Percentiles rank a stretch among this genome's conserved stretches.
Evolutionary conservation across 2,797 vertebrate genomes (phyloP).

Genomic region (Alexandromys oeconomus): DNA sequence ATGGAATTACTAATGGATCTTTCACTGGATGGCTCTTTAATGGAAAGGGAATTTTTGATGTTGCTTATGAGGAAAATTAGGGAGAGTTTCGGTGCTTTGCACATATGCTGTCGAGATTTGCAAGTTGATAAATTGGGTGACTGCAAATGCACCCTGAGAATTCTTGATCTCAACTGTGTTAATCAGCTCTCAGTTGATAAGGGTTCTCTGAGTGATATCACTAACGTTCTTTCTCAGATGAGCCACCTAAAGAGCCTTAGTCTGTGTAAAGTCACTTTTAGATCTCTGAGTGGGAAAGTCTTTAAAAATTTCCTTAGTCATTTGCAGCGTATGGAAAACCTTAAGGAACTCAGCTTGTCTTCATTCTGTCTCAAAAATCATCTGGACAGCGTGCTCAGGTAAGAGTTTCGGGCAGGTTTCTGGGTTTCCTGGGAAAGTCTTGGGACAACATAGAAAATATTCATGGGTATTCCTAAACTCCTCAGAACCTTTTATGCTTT

Average conservation of each 20-base stretch:
- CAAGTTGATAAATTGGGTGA: not conserved
- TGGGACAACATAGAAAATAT: not conserved
- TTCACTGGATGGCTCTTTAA: not conserved
- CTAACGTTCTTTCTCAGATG: not conserved
- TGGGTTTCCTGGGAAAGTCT: not conserved
- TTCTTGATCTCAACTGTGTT: constrained; percentile 47
- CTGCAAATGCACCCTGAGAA: not conserved
- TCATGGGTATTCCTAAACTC: not conserved
- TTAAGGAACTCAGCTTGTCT: constrained; percentile 36
- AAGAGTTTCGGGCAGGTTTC: not conserved
- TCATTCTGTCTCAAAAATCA: constrained; percentile 19
- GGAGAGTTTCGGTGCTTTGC: constrained; percentile 48
- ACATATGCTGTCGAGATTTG: constrained; percentile 60
- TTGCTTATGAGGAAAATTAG: constrained; percentile 31
- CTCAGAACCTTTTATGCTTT: not conserved
- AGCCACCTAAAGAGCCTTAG: constrained; percentile 5
- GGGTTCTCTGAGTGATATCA: not conserved
- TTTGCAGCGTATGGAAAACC: not conserved
- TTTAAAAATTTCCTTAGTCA: constrained; percentile 14
- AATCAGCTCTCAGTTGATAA: not conserved
- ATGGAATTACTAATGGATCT: constrained; percentile 37
- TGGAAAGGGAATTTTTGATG: not conserved
- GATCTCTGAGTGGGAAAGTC: not conserved
- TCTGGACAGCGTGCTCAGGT: constrained; percentile 54
- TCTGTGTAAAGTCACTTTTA: constrained; percentile 27